A percentile compares a stretch with the other conserved stretches of the same genome.
phyloP scores from a whole-genome alignment of 2,797 vertebrate species.

The Sebastes trivittatus region DNA sequence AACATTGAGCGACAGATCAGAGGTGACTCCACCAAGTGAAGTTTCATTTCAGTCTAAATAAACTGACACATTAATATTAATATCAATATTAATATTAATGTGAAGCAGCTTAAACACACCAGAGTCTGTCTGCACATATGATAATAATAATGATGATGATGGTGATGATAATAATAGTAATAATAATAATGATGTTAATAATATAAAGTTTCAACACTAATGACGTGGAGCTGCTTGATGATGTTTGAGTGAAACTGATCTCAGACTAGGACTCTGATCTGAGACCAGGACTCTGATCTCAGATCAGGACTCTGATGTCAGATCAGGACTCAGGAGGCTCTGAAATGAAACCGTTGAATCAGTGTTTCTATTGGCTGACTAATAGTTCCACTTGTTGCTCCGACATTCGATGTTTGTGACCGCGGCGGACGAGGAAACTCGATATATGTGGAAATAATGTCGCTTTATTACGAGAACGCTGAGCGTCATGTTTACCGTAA shows the following conservation, averaged over 20 bases:
- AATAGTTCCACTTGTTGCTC: background rate
- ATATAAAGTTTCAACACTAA: background rate
- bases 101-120: background rate
- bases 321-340: background rate
- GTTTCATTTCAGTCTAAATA: background rate
- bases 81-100: background rate
- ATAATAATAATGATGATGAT: no score
- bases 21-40: background rate
- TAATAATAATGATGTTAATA: no score
- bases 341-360: background rate
- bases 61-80: background rate
- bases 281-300: no score
- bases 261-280: no score
- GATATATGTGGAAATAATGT: background rate
- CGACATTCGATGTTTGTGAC: background rate
- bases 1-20: background rate
- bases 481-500: background rate
- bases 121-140: no score
- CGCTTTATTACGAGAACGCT: no score
- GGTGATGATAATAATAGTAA: no score
- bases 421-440: background rate
- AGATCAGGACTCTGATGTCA: background rate
- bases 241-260: background rate
- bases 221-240: background rate
- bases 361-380: background rate